A percentile compares a stretch with the other conserved stretches of the same genome.
These are phyloP conservation scores for Cheilosia vulpina DNA, from an alignment of 2,888 invertebrate species.

Conservation along the genomic window DNA sequence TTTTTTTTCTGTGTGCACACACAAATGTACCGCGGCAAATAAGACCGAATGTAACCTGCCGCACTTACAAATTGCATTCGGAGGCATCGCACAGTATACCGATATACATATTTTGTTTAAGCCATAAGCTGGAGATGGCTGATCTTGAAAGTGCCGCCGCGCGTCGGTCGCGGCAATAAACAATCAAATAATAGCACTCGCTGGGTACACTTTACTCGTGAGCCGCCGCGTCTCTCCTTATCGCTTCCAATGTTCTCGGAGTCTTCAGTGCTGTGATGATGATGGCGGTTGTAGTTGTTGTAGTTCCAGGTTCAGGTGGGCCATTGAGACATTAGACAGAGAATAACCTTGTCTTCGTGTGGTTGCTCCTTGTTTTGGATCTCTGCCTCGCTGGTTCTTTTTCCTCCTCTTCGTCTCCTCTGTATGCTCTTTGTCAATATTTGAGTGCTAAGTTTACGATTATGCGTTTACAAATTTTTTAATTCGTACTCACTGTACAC, in stretches of 20 bases:
- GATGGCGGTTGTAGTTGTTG: not conserved
- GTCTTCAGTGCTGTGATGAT: not conserved
- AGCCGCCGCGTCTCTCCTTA: constrained; percentile 16
- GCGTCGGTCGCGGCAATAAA: constrained; percentile 37
- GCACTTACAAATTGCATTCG: constrained; percentile 57
- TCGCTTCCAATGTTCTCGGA: constrained; percentile 8
- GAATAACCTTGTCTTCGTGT: constrained; percentile 22
- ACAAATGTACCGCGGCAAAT: constrained; percentile 54
- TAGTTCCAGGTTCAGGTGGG: constrained; percentile 27
- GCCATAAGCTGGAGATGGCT: constrained; percentile 26
- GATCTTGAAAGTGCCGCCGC: constrained; percentile 56
- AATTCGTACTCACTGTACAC: constrained; percentile 40
- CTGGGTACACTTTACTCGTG: constrained; percentile 45
- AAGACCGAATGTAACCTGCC: constrained; percentile 49
- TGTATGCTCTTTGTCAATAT: constrained; percentile 36
- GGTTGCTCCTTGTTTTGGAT: constrained; percentile 20
- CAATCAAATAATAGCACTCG: constrained; percentile 52
- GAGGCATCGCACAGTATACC: constrained; percentile 14
- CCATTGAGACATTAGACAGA: constrained; percentile 59
- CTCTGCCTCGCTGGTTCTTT: not conserved
- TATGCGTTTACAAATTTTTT: constrained; percentile 57
- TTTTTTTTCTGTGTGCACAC: constrained; percentile 13
- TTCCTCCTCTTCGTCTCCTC: not conserved
- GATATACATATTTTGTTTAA: constrained; percentile 6
- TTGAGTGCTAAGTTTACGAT: constrained; percentile 62